Evolutionary conservation across 2,113 vertebrate genomes (phyloP).

Genomic region (Poecile atricapillus): DNA sequence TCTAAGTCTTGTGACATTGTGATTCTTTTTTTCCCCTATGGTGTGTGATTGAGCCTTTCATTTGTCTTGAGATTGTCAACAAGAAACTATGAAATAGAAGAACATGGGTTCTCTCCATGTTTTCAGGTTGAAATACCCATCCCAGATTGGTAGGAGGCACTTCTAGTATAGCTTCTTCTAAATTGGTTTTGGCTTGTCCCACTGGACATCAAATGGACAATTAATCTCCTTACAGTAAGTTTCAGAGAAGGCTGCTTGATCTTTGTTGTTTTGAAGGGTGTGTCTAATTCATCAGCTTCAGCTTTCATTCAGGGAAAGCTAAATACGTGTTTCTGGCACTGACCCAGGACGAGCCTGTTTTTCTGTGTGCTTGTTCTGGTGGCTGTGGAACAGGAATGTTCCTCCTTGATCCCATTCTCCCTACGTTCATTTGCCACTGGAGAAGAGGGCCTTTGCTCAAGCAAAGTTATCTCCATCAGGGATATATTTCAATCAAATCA

Average conservation of each 20-base stretch:
- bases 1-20: not conserved
- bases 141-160: not conserved
- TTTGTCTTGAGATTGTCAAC: not conserved
- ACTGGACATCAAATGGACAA: not conserved
- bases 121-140: not conserved
- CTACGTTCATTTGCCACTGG: not conserved
- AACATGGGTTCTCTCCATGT: not conserved
- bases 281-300: conserved; percentile 59
- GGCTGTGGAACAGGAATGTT: not conserved
- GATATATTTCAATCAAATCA: not conserved
- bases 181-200: conserved; percentile 17
- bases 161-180: not conserved
- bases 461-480: not conserved
- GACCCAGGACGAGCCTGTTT: not conserved
- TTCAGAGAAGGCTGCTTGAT: conserved; percentile 23
- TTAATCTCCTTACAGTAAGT: not conserved
- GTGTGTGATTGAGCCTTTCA: not conserved
- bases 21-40: not conserved
- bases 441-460: not conserved
- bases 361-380: not conserved
- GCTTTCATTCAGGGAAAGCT: conserved; percentile 37
- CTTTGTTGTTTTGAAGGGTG: conserved; percentile 56
- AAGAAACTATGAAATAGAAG: not conserved
- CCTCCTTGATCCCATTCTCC: not conserved
- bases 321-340: conserved; percentile 2